phyloP scores from a whole-genome alignment of 2,888 invertebrate genomes.

The Microctonus brassicae region DNA sequence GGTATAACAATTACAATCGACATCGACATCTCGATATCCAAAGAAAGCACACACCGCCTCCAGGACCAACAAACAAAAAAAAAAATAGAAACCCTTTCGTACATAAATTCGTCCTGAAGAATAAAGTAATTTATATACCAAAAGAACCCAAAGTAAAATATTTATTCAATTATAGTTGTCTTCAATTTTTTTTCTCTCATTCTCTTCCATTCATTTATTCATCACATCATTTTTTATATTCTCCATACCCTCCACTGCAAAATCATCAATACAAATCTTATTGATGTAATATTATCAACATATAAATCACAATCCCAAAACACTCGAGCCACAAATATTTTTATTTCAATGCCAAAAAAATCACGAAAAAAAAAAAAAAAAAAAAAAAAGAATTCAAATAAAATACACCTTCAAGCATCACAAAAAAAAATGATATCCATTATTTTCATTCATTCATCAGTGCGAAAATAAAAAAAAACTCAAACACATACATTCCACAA shows the following conservation, averaged over 20 bases:
- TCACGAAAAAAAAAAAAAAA: not conserved
- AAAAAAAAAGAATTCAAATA: not conserved
- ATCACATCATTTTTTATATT: not conserved
- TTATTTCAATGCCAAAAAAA: not conserved
- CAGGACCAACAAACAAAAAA: not conserved
- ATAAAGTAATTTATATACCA: not conserved
- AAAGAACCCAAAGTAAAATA: not conserved
- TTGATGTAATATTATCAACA: not conserved
- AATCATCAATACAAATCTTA: not conserved
- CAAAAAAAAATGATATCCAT: too few relatives aligned
- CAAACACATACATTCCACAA: too few relatives aligned
- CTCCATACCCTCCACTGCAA: not conserved
- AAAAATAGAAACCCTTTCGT: conserved; percentile 29
- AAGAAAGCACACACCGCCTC: not conserved
- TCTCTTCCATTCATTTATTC: not conserved
- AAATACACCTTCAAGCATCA: too few relatives aligned
- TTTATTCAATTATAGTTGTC: not conserved
- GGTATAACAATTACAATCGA: conserved; percentile 29
- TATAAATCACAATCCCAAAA: conserved; percentile 3
- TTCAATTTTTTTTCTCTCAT: not conserved
- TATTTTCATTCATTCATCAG: too few relatives aligned
- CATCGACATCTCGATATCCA: conserved; percentile 19
- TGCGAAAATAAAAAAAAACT: too few relatives aligned
- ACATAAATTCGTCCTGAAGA: not conserved
- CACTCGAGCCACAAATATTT: not conserved